Evolutionary conservation across 2,888 invertebrate species (phyloP).

Genomic region (Polyommatus icarus): DNA sequence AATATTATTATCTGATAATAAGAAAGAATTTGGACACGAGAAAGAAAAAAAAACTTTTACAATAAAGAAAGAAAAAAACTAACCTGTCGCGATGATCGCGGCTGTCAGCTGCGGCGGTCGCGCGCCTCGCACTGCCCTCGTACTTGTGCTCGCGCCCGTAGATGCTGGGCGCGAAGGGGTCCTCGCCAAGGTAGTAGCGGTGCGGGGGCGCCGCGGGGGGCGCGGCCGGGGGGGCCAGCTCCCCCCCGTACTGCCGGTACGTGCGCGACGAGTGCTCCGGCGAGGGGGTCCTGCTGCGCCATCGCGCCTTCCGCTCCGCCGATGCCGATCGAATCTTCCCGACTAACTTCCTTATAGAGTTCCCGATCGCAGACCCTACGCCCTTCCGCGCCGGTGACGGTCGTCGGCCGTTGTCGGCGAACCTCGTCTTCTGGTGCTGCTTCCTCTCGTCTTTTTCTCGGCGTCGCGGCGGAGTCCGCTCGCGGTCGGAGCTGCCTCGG

Average conservation of each 20-base stretch:
- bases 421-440: conserved; percentile 86
- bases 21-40: neutral
- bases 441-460: conserved; percentile 78
- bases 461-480: conserved; percentile 69
- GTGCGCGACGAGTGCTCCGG: conserved; percentile 79
- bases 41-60: neutral
- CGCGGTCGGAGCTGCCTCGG: conserved; percentile 67
- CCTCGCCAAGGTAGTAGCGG: conserved; percentile 92
- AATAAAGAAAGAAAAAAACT: conserved; percentile 42
- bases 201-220: conserved; percentile 82
- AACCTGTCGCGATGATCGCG: conserved; percentile 76
- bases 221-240: conserved; percentile 71
- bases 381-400: conserved; percentile 73
- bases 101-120: conserved; percentile 62
- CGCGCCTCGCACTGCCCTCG: conserved; percentile 82
- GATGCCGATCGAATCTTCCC: conserved; percentile 89
- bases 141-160: conserved; percentile 93
- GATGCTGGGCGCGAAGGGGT: conserved; percentile 91
- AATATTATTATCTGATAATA: neutral
- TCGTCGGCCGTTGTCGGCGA: conserved; percentile 75
- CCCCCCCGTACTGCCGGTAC: conserved; percentile 75
- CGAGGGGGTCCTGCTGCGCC: conserved; percentile 82
- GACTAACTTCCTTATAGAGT: conserved; percentile 90
- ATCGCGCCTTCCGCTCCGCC: conserved; percentile 83
- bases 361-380: conserved; percentile 84